phyloP scores from a whole-genome alignment of 2,888 invertebrate species.

The Chesias legatella region DNA sequence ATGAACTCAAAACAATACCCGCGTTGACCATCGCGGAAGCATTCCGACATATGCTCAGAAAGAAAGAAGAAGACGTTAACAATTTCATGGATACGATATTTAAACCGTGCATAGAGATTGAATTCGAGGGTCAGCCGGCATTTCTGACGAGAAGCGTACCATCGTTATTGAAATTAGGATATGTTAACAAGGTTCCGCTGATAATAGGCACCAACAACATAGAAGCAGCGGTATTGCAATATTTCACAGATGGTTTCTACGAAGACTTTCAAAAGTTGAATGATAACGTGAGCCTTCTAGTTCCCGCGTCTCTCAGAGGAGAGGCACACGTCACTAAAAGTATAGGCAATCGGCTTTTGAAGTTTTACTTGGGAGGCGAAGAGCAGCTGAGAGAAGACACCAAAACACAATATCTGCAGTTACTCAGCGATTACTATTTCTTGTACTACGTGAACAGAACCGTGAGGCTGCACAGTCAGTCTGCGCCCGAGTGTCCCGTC shows the following conservation, averaged over 20 bases:
- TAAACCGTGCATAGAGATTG: conserved; percentile 66
- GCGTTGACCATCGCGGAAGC: conserved; percentile 49
- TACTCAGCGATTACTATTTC: conserved; percentile 66
- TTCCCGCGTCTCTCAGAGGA: conserved; percentile 53
- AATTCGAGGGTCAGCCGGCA: conserved; percentile 64
- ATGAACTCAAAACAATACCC: conserved; percentile 48
- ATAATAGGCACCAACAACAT: conserved; percentile 67
- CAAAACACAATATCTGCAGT: conserved; percentile 58
- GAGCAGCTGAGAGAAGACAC: conserved; percentile 51
- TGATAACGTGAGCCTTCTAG: conserved; percentile 50
- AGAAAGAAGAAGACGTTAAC: conserved; percentile 24
- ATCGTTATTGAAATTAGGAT: conserved; percentile 60
- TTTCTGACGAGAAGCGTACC: conserved; percentile 64
- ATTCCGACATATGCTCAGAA: conserved; percentile 28
- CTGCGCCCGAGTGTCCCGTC: conserved; percentile 52
- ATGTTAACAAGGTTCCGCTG: conserved; percentile 66
- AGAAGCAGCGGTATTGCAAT: conserved; percentile 54
- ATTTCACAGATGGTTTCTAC: conserved; percentile 46
- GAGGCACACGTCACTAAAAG: conserved; percentile 44
- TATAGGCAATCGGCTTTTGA: conserved; percentile 56
- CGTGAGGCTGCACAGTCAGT: conserved; percentile 54
- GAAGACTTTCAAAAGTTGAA: conserved; percentile 58
- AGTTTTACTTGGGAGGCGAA: conserved; percentile 61
- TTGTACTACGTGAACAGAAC: conserved; percentile 64
- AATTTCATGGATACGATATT: conserved; percentile 53